Base-by-base conservation (phyloP, 2,797 vertebrate species). In the Oryzias sinensis region DNA sequence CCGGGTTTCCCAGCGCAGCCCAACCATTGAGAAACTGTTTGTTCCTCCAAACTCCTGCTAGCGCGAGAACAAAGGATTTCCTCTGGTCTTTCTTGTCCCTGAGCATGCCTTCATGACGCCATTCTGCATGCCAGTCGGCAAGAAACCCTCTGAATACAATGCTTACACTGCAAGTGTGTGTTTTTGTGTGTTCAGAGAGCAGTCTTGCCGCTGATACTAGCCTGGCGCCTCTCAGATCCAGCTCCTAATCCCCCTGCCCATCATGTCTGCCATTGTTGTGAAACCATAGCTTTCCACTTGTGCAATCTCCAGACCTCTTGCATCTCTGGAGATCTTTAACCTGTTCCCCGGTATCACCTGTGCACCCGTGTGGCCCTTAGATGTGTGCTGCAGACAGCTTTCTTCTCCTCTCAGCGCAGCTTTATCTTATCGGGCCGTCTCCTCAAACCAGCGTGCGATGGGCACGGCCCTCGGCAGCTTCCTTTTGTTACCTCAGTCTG, bases 181-280 rank as follows among this genome's bases (percentile, higher is more conserved):
- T 24, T 40, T 67, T 58, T 49, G 37, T 47, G 40, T 59, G 66
- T 69, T 90, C 90, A 74, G 62, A 77, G 59, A 68, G 88, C 84
- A 91, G 87, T 88, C 89, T 83, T 59, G 74, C 70, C 74, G 65
- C 81, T 86, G 90, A 92, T 90, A 90, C 89, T 80, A 75, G 68
- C 82, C 78, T 92, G 93, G 93, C 91, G 92, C 93, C 93, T 92
- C 85, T 84, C 83, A 91, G 90, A 91, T 91, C 85, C 84, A 88
- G 81, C 83, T 88, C 56, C 84, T 92, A 90, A 91, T 90, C 91
- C 89, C 84, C 81, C 77, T 76, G 89, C 80, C 86, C 88, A 93
- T 93, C 93, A 88, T 87, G 93, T 92, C 86, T 90, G 74, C 73
- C 74, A 70, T 89, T 82, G 61, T 72, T 64, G 83, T 86, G 82